Base-by-base conservation (phyloP, 2,113 vertebrate species). In the Promerops cafer region DNA sequence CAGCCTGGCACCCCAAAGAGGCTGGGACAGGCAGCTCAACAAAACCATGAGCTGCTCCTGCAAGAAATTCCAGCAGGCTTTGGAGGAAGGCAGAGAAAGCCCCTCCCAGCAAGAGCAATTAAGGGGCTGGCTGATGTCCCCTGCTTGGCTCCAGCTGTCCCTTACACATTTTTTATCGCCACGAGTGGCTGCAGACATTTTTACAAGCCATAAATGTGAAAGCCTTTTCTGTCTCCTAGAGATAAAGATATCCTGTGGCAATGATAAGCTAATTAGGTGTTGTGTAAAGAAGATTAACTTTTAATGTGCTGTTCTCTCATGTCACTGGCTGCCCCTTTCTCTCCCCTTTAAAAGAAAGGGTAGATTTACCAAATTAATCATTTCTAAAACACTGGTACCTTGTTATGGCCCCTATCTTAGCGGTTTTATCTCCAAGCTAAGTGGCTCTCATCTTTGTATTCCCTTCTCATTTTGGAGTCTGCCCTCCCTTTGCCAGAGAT, bases 241-340 rank as follows among this genome's bases (percentile, higher is more conserved):
- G 8, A 93, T 88, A 93, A 93, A 92, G 92, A 93, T 89, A 86
- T n/a, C 94, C 91, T 61, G 77, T 65, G 60, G 93, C 90, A 94
- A 86, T 4, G 47, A 96, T 83, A 88, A 95, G 79, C 79, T 92
- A 96, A 93, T 95, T 84, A 95, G 5, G 31, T 66, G 53, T 57
- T 94, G 79, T 49, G 4, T 95, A 74, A 94, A 88, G 92, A 76
- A 83, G 88, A 96, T 90, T 95, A 96, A 92, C 71, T 96, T 95
- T 90, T 91, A 78, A 94, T 94, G 88, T 71, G 88, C 13, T 81
- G 75, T 69, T 94, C 79, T 93, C 93, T 87, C 88, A 3, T 92
- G 71, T 91, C 78, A 69, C 92, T 39, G 68, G 44, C 82, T 95
- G 75, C 47, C 64, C 75, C 76, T 76, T 91, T 61, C 88, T 63